Percentiles rank a stretch among this genome's conserved stretches.
phyloP scores from a whole-genome alignment of 2,113 vertebrate species.

The Sinocyclocheilus maitianheensis region DNA sequence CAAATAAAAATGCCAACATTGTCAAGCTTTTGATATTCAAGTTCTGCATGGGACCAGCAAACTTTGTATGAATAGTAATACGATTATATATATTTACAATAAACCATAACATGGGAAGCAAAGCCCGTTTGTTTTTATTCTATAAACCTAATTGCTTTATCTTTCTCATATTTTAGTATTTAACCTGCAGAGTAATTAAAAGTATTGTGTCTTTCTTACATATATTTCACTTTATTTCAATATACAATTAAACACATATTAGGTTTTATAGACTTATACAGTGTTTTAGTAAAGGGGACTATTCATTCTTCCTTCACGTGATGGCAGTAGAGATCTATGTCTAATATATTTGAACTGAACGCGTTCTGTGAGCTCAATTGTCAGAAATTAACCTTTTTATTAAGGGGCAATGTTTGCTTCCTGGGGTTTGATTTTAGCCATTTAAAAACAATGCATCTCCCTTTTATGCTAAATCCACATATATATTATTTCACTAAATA shows the following conservation, averaged over 20 bases:
- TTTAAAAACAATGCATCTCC: not conserved
- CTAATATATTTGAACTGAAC: too few relatives aligned
- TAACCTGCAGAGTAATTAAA: too few relatives aligned
- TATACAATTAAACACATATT: not conserved
- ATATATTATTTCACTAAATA: not conserved
- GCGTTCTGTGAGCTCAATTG: not conserved
- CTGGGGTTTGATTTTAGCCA: not conserved
- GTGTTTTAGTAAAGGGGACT: not conserved
- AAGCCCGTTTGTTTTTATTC: constrained; percentile 12
- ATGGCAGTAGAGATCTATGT: constrained; percentile 57
- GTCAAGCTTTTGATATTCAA: constrained; percentile 72
- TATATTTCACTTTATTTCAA: not conserved
- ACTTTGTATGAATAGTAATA: constrained; percentile 74
- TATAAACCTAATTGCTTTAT: not conserved
- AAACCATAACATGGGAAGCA: constrained; percentile 69
- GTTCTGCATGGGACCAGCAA: constrained; percentile 75
- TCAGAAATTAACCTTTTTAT: too few relatives aligned
- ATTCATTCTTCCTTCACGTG: constrained; percentile 45
- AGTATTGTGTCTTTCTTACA: too few relatives aligned
- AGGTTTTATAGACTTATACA: not conserved
- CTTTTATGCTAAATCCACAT: too few relatives aligned
- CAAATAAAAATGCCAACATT: constrained; percentile 56
- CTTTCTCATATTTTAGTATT: not conserved
- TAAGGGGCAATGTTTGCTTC: not conserved
- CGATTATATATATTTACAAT: constrained; percentile 77